Conservation (phyloP, 2,888 invertebrate species). For the Teleogryllus oceanicus region DNA sequence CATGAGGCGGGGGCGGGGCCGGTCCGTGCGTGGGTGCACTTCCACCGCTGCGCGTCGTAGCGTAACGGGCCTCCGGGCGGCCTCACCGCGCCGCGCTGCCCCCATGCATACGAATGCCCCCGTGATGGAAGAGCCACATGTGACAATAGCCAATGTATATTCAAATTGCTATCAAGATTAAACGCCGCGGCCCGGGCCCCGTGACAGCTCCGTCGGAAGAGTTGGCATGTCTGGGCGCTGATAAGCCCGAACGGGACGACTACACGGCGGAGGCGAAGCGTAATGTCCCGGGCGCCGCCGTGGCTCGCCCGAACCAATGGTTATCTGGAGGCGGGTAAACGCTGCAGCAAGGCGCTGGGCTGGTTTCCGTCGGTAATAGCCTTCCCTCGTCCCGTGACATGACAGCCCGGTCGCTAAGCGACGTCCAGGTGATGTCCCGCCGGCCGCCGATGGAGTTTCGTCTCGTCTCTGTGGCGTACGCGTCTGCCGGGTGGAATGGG, state of each 20-base stretch:
- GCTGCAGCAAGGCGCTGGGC: neutral
- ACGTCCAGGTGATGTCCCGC: neutral
- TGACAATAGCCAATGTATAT: conserved; percentile 18
- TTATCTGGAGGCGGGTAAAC: neutral
- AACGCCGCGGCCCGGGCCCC: neutral
- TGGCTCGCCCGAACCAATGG: neutral
- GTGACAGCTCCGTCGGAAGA: neutral
- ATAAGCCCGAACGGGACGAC: neutral
- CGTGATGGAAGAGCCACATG: conserved; percentile 2
- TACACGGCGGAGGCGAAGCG: neutral
- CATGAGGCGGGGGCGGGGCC: neutral
- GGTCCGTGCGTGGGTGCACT: neutral
- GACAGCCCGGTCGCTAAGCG: neutral
- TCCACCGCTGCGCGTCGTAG: neutral
- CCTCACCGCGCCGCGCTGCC: no score
- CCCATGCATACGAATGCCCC: conserved; percentile 3
- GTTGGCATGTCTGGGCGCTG: conserved; percentile 2
- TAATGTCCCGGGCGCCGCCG: neutral
- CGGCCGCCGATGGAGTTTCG: no score
- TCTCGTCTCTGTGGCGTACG: no score
- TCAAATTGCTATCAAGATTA: neutral
- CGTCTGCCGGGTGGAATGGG: no score
- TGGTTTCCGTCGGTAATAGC: neutral
- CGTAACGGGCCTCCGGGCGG: neutral
- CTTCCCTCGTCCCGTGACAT: neutral